Evolutionary conservation across 23 tunicate species (phyloP).

Genomic region (Ascidia mentula): DNA sequence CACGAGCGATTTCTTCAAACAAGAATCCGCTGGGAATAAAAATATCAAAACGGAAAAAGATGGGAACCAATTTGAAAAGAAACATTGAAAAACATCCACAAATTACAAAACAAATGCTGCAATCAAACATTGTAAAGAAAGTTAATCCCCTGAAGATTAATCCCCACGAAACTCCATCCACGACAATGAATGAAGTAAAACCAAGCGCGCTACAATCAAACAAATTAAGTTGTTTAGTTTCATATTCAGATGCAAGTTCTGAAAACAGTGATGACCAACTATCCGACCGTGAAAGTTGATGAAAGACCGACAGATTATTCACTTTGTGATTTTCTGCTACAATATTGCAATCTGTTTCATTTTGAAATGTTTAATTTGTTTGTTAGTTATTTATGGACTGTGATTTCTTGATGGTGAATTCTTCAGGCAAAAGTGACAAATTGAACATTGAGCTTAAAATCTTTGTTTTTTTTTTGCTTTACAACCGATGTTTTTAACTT

Average conservation of each 20-base stretch:
- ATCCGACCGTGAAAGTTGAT: neutral
- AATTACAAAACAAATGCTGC: neutral
- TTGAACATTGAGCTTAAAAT: too few species aligned
- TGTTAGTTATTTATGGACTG: too few species aligned
- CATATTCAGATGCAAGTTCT: conserved; percentile 7
- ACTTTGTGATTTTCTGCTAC: neutral
- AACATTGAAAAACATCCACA: conserved; percentile 4
- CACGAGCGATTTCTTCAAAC: neutral
- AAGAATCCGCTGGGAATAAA: conserved; percentile 23
- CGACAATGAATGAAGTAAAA: neutral
- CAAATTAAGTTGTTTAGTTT: neutral
- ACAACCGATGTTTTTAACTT: neutral
- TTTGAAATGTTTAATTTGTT: too few species aligned
- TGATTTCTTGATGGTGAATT: too few species aligned
- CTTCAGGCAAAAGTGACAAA: too few species aligned
- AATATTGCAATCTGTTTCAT: too few species aligned
- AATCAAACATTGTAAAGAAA: too few species aligned
- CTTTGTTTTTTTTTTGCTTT: neutral
- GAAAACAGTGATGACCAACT: neutral
- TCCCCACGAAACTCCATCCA: too few species aligned
- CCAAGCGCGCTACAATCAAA: neutral
- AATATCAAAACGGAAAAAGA: conserved; percentile 3
- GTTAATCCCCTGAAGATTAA: neutral
- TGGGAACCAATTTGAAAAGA: neutral
- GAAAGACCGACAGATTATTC: neutral